Base-by-base conservation (phyloP, 2,113 vertebrate genomes). In the Antennarius striatus region DNA sequence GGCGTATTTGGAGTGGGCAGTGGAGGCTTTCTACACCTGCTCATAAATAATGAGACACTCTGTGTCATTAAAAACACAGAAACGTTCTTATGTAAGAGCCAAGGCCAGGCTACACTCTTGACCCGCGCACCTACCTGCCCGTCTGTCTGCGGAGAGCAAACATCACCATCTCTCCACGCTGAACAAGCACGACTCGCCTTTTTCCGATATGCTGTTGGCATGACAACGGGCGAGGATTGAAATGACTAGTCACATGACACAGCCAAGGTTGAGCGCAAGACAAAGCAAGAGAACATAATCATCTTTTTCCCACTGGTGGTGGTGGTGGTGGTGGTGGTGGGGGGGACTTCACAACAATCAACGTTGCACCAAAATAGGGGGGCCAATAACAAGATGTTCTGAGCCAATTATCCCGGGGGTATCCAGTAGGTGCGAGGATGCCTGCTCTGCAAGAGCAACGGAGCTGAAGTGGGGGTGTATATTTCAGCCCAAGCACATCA, bases 211-310 rank as follows among this genome's bases (percentile, higher is more conserved):
- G 58, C 75, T 68, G 90, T 92, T 90, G 91, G 89, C 90, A 92
- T 91, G 90, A 90, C 90, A 91, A 92, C 90, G 66, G 48, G 66
- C 56, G 69, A 87, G 80, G 80, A 86, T 69, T 77, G 68, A 83
- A 81, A 88, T 63, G 73, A 59, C 61, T 71, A 59, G 77, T 86
- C 85, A 85, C 77, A 68, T 86, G 86, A 86, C 85, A 73, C 64
- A 61, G 72, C 73, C 87, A 87, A 85, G 85, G 85, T 87, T 85
- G 85, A 85, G 53, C 68, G 54, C 82, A 83, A 22, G 59, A 87
- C 81, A 82, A 74, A 84, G 72, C 72, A 51, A 54, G n/a, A 65
- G 77, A 75, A 86, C 71, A 75, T 58, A 7, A 71, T 70, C 8
- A 52, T 64, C 58, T 71, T 61, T 64, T 77, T 57, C 61, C 46